Conservation (phyloP, 2,797 vertebrate genomes). For the Gymnoscopelus braueri region DNA sequence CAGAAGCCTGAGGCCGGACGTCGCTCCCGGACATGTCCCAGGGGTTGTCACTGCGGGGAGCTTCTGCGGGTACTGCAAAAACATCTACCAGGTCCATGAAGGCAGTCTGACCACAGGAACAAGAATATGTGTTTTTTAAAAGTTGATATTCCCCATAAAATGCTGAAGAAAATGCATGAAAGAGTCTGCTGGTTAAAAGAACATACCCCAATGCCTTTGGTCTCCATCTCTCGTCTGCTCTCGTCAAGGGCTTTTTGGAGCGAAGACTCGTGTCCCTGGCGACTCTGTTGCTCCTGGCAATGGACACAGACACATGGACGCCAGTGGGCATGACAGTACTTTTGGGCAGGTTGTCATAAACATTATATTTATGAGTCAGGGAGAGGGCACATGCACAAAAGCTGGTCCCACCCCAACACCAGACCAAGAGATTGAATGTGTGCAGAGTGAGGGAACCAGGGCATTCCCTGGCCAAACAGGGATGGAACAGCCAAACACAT, state of each 20-base stretch:
- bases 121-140: conserved; percentile 21
- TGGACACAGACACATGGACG: conserved; percentile 58
- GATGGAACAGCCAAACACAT: conserved; percentile 28
- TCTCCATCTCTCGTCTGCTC: conserved; percentile 81
- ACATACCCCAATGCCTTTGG: conserved; percentile 81
- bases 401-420: conserved; percentile 27
- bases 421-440: conserved; percentile 24
- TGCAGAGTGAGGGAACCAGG: conserved; percentile 36
- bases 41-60: conserved; percentile 73
- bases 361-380: conserved; percentile 48
- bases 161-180: not conserved
- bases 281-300: conserved; percentile 82
- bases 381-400: conserved; percentile 23
- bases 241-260: conserved; percentile 83
- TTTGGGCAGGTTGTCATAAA: conserved; percentile 48
- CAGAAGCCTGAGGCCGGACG: conserved; percentile 50
- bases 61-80: conserved; percentile 83
- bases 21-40: conserved; percentile 76
- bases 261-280: conserved; percentile 81
- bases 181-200: conserved; percentile 26
- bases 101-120: conserved; percentile 82
- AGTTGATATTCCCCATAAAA: too few species aligned
- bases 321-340: conserved; percentile 42
- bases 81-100: conserved; percentile 94
- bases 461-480: conserved; percentile 47